Evolutionary conservation across 1,140 invertebrate genomes (phyloP).

Genomic region (Aphelenchoides fujianensis): DNA sequence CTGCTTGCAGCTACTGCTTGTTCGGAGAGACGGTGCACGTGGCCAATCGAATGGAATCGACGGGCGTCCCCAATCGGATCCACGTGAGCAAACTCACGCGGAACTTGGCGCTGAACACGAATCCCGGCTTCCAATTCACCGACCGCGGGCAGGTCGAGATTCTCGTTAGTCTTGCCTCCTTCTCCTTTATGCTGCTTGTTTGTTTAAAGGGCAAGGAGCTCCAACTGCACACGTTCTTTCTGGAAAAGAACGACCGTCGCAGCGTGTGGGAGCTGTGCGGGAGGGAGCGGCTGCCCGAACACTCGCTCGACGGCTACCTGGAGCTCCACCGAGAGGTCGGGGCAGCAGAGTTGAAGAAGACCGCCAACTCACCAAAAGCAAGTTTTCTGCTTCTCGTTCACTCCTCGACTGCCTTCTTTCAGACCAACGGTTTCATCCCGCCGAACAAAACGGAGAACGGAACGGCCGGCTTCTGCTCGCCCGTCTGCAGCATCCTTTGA

Average conservation of each 20-base stretch:
- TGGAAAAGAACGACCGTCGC: slow-evolving; percentile 54
- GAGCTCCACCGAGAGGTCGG: slow-evolving; percentile 40
- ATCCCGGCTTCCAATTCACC: slow-evolving; percentile 51
- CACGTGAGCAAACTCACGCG: slow-evolving; percentile 50
- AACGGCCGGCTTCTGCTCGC: not conserved
- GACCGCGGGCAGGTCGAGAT: slow-evolving; percentile 53
- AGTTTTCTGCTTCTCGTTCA: too few relatives aligned
- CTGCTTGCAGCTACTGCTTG: too few relatives aligned
- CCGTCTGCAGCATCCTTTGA: not conserved
- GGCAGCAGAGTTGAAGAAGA: too few relatives aligned
- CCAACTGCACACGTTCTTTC: slow-evolving; percentile 63
- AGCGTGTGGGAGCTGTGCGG: slow-evolving; percentile 56
- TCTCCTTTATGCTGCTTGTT: too few relatives aligned
- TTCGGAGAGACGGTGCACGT: slow-evolving; percentile 75
- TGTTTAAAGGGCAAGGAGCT: slow-evolving; percentile 63
- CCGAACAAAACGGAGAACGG: not conserved
- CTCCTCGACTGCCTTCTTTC: not conserved
- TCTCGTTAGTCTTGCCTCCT: too few relatives aligned
- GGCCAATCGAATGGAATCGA: slow-evolving; percentile 62
- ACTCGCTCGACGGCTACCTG: slow-evolving; percentile 54
- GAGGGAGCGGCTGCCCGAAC: slow-evolving; percentile 38
- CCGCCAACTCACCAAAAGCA: too few relatives aligned
- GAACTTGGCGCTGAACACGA: slow-evolving; percentile 46
- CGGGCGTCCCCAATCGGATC: slow-evolving; percentile 49
- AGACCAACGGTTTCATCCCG: not conserved